Evolutionary conservation across 2,888 invertebrate species (phyloP), one percentile per base, ranked within the genome.

Genomic region (Cantharis flavilabris): DNA sequence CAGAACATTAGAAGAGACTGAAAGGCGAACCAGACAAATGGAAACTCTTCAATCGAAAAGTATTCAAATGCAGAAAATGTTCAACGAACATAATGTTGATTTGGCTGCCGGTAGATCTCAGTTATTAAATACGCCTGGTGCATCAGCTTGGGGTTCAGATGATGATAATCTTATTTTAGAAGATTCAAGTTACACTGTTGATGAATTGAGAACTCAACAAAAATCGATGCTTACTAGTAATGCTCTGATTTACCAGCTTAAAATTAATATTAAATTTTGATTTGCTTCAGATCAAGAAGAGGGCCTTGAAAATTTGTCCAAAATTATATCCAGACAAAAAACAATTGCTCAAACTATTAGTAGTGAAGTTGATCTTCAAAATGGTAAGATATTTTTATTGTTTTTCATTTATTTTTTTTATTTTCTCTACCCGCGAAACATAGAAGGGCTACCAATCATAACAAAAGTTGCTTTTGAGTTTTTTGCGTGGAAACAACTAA

Each of bases 261-360:
- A 26, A 70, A 71, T 69, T 14, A 16, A 62, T 73, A 16, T 67
- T 69, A n/a, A 16, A 16, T 69, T 16, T 26, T 69, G 14, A 30
- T 16, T n/a, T 72, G n/a, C 88, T 88, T 72, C 85, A 92, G 93
- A 94, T 80, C 96, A 96, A 90, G 94, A 96, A 84, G 88, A 90
- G 80, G 95, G 95, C 0, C 88, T 96, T 28, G 95, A 96, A 77
- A 92, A 91, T 72, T 88, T 96, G 69, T 93, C 94, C 0, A 91
- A 93, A 85, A 93, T 95, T 5, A 93, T 96, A 76, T 91, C 92
- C 0, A 89, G 95, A 7, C 96, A 96, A 85, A 95, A 94, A 83
- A 90, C 93, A 82, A 92, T 96, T 84, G 95, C 95, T 9, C 88
- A 92, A 69, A 93, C 92, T 70, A 93, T 96, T 81, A 92, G 93